Percentiles rank a stretch among this genome's conserved stretches.
These are phyloP conservation scores for Sinocyclocheilus maitianheensis DNA, from an alignment of 2,113 vertebrate species.

Conservation along the genomic window DNA sequence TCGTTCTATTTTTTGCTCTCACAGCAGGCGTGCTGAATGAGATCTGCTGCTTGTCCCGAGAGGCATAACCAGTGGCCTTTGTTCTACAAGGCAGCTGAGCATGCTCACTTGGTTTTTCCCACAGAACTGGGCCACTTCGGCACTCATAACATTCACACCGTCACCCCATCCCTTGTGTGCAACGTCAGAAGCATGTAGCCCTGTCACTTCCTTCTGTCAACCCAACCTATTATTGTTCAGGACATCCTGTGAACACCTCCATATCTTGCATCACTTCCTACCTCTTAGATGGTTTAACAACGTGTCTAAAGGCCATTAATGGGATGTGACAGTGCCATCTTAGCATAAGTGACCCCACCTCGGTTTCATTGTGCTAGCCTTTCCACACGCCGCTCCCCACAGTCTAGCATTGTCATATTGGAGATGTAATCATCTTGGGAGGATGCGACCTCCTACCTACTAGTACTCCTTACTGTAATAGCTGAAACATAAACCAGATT, in stretches of 20 bases:
- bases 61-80: slow-evolving; percentile 59
- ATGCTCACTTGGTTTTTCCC: slow-evolving; percentile 72
- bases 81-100: slow-evolving; percentile 71
- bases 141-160: slow-evolving; percentile 2
- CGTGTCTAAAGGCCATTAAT: slow-evolving; percentile 50
- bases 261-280: slow-evolving; percentile 47
- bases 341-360: slow-evolving; percentile 38
- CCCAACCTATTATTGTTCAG: slow-evolving; percentile 34
- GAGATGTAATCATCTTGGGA: slow-evolving; percentile 27
- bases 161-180: slow-evolving; percentile 54
- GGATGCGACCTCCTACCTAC: slow-evolving; percentile 41
- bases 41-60: slow-evolving; percentile 55
- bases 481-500: slow-evolving; percentile 43
- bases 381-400: background rate
- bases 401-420: slow-evolving; percentile 61
- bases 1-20: slow-evolving; percentile 52
- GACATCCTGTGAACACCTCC: slow-evolving; percentile 47
- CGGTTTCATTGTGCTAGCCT: slow-evolving; percentile 52
- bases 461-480: slow-evolving; percentile 46
- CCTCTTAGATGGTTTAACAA: slow-evolving; percentile 42
- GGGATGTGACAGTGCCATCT: slow-evolving; percentile 53
- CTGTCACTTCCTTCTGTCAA: slow-evolving; percentile 31
- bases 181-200: slow-evolving; percentile 61
- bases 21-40: slow-evolving; percentile 56
- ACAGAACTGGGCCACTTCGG: slow-evolving; percentile 58